A percentile compares a stretch with the other conserved stretches of the same genome.
phyloP scores from a whole-genome alignment of 2,113 vertebrate species.

The Scortum barcoo region DNA sequence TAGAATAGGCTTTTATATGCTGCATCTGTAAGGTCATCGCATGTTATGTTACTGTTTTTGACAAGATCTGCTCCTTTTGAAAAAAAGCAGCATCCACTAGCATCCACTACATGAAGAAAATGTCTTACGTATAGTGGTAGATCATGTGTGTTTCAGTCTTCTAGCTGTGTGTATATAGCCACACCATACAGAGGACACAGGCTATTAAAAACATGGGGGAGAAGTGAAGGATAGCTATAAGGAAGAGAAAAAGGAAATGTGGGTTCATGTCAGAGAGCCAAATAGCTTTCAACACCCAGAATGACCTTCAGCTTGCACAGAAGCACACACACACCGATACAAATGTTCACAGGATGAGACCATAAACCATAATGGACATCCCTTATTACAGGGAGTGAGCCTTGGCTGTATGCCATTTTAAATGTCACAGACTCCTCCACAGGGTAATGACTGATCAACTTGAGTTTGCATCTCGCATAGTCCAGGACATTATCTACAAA shows the following conservation, averaged over 20 bases:
- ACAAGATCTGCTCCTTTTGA: background rate
- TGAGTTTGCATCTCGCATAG: constrained; percentile 42
- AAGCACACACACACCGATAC: constrained; percentile 35
- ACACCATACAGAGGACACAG: constrained; percentile 32
- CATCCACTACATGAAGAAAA: background rate
- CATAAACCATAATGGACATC: constrained; percentile 70
- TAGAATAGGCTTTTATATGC: constrained; percentile 7
- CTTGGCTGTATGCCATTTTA: constrained; percentile 71
- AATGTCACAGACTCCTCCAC: constrained; percentile 74
- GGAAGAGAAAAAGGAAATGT: constrained; percentile 50
- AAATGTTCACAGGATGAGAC: constrained; percentile 67
- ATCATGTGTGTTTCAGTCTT: constrained; percentile 24
- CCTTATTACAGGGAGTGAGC: constrained; percentile 65
- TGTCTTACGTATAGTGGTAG: background rate
- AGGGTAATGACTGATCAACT: constrained; percentile 73
- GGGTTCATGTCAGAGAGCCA: constrained; percentile 68
- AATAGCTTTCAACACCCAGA: constrained; percentile 75
- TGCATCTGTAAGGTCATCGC: background rate
- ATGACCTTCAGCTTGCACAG: constrained; percentile 77
- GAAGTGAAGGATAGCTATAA: constrained; percentile 42
- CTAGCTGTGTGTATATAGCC: background rate
- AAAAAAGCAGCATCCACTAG: background rate
- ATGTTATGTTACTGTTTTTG: constrained; percentile 4
- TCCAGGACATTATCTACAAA: constrained; percentile 44
- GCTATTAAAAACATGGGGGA: constrained; percentile 41